These are phyloP conservation scores for Agriotes lineatus DNA, from an alignment of 2,888 invertebrate genomes.

Conservation along the genomic window DNA sequence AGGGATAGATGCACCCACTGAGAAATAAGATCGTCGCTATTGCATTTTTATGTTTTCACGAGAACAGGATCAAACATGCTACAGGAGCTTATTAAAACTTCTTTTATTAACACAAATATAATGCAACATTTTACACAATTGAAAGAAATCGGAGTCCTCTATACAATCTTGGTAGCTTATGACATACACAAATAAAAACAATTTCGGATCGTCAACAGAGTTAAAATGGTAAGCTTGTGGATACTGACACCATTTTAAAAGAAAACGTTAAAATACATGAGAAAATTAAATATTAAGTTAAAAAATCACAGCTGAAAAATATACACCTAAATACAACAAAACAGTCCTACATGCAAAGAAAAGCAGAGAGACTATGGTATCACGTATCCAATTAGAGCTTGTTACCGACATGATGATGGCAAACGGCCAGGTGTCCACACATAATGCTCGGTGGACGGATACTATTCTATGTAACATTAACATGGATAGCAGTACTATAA, in stretches of 20 bases:
- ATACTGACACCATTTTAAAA: slow-evolving; percentile 22
- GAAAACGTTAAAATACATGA: slow-evolving; percentile 21
- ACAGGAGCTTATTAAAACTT: slow-evolving; percentile 1
- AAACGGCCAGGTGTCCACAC: slow-evolving; percentile 44
- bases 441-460: slow-evolving; percentile 59
- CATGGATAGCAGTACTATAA: slow-evolving; percentile 46
- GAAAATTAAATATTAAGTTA: slow-evolving; percentile 26
- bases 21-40: too few relatives aligned
- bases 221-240: background rate
- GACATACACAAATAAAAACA: background rate
- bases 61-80: too few relatives aligned
- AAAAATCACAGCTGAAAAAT: slow-evolving; percentile 38
- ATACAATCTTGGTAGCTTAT: background rate
- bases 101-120: slow-evolving; percentile 40
- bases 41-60: too few relatives aligned
- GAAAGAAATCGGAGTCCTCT: slow-evolving; percentile 4
- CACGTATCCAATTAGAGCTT: slow-evolving; percentile 11
- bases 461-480: slow-evolving; percentile 58
- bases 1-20: too few relatives aligned
- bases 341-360: slow-evolving; percentile 8
- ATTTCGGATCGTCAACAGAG: background rate
- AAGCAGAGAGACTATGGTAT: slow-evolving; percentile 8
- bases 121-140: slow-evolving; percentile 27
- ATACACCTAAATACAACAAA: slow-evolving; percentile 23
- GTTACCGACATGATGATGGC: slow-evolving; percentile 10